These are phyloP conservation scores for Littorina saxatilis DNA, from an alignment of 1,140 invertebrate species.

Conservation along the genomic window DNA sequence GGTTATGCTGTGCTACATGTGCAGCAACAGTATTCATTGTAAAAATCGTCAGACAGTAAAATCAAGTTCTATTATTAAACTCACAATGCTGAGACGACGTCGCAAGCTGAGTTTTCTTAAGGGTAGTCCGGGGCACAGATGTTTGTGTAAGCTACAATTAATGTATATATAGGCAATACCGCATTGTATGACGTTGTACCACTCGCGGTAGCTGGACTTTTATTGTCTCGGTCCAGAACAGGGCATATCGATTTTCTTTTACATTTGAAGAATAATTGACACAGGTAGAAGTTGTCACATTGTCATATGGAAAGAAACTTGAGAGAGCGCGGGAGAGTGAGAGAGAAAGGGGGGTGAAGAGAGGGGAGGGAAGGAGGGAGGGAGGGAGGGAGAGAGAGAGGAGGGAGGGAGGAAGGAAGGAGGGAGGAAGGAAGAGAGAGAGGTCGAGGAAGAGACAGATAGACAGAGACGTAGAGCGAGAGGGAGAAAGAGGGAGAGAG, in stretches of 20 bases:
- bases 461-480: neutral
- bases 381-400: constrained; percentile 9
- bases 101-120: neutral
- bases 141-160: too few species aligned
- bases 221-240: neutral
- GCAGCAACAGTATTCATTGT: neutral
- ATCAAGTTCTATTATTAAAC: too few species aligned
- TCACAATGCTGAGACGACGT: too few species aligned
- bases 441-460: neutral
- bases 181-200: too few species aligned
- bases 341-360: neutral
- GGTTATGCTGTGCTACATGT: too few species aligned
- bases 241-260: neutral
- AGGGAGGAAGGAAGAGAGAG: neutral
- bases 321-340: neutral
- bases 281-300: neutral
- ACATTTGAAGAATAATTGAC: neutral
- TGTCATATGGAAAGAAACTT: neutral
- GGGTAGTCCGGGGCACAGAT: neutral
- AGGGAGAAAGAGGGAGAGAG: neutral
- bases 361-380: neutral
- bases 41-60: neutral
- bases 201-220: neutral
- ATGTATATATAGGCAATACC: too few species aligned
- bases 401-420: neutral